Percentiles rank a stretch among this genome's conserved stretches.
Conservation (phyloP, 2,113 vertebrate species). For the Ptyas mucosa region DNA sequence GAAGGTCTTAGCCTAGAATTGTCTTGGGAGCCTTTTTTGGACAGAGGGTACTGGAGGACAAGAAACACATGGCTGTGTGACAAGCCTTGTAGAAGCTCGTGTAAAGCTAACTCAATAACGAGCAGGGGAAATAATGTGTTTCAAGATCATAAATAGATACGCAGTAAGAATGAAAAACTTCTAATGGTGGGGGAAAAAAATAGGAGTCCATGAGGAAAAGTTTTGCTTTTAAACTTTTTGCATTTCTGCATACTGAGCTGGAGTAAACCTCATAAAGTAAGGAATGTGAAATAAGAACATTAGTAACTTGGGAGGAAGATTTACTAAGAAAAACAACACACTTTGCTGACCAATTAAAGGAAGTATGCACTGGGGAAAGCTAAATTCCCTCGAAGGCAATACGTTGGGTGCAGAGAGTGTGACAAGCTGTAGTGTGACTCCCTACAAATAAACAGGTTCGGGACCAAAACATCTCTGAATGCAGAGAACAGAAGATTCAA, state of each 20-base stretch:
- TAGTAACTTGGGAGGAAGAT: slow-evolving; percentile 28
- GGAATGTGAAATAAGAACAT: slow-evolving; percentile 41
- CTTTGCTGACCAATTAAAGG: slow-evolving; percentile 5
- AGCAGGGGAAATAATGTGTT: background rate
- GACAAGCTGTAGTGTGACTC: background rate
- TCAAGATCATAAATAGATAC: background rate
- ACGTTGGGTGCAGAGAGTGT: background rate
- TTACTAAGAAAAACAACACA: slow-evolving; percentile 14
- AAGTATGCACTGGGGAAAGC: background rate
- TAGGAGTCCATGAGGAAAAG: background rate
- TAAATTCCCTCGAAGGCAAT: background rate
- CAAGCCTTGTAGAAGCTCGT: background rate
- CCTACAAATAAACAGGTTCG: background rate
- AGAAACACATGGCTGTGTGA: background rate
- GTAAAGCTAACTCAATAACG: background rate
- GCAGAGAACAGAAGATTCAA: background rate
- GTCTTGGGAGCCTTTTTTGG: background rate
- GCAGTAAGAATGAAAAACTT: background rate
- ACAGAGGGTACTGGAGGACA: background rate
- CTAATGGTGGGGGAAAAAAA: background rate
- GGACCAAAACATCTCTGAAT: background rate
- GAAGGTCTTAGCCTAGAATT: background rate
- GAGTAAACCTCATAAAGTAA: slow-evolving; percentile 19
- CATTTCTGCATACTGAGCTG: background rate
- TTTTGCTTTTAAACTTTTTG: background rate